Percentiles rank a stretch among this genome's conserved stretches.
phyloP scores from a whole-genome alignment of 2,797 vertebrate genomes.

The Hemibagrus guttatus region DNA sequence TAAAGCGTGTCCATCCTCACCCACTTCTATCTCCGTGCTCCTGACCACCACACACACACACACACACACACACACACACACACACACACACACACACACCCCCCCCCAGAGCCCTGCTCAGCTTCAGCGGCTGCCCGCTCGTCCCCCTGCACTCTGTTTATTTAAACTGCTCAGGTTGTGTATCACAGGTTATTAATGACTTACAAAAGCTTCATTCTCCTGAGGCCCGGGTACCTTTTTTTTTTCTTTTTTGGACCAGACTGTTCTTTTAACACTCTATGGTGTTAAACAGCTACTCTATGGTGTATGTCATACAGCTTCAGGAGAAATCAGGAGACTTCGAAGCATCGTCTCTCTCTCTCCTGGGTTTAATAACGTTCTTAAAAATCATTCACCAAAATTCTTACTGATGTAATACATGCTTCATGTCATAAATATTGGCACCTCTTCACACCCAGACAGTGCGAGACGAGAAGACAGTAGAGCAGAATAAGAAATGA shows the following conservation, averaged over 20 bases:
- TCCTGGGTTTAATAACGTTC: background rate
- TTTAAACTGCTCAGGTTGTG: slow-evolving; percentile 61
- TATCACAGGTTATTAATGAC: slow-evolving; percentile 73
- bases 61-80: slow-evolving; percentile 27
- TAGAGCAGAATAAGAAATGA: background rate
- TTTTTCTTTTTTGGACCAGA: background rate
- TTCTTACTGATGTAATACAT: background rate
- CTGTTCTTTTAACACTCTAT: background rate
- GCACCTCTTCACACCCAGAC: background rate
- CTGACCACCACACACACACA: slow-evolving; percentile 28
- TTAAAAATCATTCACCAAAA: background rate
- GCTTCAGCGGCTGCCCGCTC: slow-evolving; percentile 43
- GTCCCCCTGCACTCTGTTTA: slow-evolving; percentile 51
- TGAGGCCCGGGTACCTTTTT: background rate
- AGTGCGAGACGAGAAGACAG: too few species aligned
- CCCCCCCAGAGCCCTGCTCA: slow-evolving; percentile 54
- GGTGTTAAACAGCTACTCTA: background rate
- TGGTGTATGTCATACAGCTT: background rate
- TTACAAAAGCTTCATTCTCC: background rate
- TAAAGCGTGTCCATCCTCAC: slow-evolving; percentile 43
- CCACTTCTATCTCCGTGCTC: slow-evolving; percentile 38
- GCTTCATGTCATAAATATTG: background rate
- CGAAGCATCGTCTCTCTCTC: background rate
- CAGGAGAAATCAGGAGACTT: background rate
- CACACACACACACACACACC: background rate